phyloP scores from a whole-genome alignment of 2,113 vertebrate species.

The Gracilinanus agilis region DNA sequence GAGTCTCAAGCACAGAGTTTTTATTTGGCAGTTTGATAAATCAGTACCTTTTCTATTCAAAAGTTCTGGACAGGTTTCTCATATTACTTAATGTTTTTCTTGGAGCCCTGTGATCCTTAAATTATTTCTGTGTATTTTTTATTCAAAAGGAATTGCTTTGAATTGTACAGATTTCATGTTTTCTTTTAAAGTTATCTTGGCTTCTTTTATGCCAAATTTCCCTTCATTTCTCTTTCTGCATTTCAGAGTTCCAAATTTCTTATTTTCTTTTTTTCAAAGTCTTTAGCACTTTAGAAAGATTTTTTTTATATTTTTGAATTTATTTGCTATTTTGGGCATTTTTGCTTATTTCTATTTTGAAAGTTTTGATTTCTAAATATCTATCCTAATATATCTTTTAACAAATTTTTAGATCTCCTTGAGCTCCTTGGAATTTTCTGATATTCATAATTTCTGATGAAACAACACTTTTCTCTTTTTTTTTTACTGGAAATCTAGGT shows the following conservation, averaged over 20 bases:
- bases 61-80: background rate
- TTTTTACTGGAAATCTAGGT: background rate
- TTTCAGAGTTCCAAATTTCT: background rate
- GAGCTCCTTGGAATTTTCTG: background rate
- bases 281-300: background rate
- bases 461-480: background rate
- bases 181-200: background rate
- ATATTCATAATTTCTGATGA: background rate
- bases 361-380: background rate
- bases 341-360: background rate
- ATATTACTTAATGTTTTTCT: background rate
- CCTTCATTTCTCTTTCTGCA: background rate
- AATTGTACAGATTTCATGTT: background rate
- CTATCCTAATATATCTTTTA: background rate
- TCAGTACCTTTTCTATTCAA: background rate
- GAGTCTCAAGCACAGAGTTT: background rate
- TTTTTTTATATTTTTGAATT: background rate
- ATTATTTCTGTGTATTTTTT: background rate
- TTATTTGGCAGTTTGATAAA: background rate
- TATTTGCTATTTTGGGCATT: background rate
- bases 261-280: background rate
- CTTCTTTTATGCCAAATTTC: background rate
- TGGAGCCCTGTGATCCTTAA: background rate
- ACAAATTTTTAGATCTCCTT: background rate
- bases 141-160: background rate